These are phyloP conservation scores for Anas bahamensis DNA, from an alignment of 2,797 vertebrate genomes.

Conservation along the genomic window DNA sequence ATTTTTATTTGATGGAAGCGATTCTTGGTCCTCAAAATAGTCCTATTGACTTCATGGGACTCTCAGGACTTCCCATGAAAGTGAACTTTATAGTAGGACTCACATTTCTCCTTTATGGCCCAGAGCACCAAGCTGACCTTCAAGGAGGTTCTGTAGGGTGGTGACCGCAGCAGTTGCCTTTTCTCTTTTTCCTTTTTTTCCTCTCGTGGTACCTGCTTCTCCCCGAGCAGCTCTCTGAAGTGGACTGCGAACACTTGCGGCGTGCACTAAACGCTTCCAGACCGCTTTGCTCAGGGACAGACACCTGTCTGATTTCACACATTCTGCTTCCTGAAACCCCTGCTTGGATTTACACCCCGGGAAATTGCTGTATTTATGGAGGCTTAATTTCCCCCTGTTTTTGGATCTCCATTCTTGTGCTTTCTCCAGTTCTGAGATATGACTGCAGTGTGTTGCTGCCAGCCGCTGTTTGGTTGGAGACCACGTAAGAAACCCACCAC, in stretches of 20 bases:
- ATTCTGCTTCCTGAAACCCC: slow-evolving; percentile 9
- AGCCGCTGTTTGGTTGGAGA: neutral
- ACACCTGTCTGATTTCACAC: slow-evolving; percentile 59
- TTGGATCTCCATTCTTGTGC: neutral
- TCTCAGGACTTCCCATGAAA: neutral
- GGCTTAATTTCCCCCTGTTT: neutral
- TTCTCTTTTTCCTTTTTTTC: neutral
- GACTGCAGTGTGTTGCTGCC: neutral
- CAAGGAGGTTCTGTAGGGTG: neutral
- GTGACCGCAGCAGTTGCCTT: neutral
- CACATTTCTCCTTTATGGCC: slow-evolving; percentile 7
- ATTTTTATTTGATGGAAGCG: slow-evolving; percentile 9
- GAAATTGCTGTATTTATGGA: slow-evolving; percentile 23
- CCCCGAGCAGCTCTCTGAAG: neutral
- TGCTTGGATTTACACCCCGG: slow-evolving; percentile 49
- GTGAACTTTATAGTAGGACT: slow-evolving; percentile 6
- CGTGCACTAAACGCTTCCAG: slow-evolving; percentile 36
- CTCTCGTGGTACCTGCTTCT: neutral
- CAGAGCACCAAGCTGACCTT: neutral
- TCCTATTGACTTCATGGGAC: neutral
- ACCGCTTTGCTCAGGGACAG: neutral
- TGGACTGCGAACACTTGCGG: neutral
- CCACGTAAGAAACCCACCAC: neutral
- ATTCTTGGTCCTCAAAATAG: slow-evolving; percentile 8
- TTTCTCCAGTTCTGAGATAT: neutral